phyloP scores from a whole-genome alignment of 2,797 vertebrate genomes.

The Enteromius argenteus region DNA sequence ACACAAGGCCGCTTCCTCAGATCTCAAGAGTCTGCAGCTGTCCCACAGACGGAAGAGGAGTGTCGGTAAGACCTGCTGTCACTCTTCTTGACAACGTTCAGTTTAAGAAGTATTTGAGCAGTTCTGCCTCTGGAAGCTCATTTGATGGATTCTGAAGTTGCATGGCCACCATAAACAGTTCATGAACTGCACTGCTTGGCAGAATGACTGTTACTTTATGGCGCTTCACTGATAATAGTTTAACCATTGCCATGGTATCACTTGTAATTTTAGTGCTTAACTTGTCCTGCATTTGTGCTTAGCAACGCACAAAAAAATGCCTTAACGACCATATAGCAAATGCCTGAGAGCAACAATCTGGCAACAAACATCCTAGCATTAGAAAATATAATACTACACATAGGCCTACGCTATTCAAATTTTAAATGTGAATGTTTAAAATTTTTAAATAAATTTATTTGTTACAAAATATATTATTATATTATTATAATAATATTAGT shows the following conservation, averaged over 20 bases:
- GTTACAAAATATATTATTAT: no score
- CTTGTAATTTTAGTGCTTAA: not conserved
- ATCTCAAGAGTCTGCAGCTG: conserved; percentile 87
- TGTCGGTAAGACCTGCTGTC: conserved; percentile 82
- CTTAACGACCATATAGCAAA: not conserved
- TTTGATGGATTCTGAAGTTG: not conserved
- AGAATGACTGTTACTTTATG: not conserved
- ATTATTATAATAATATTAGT: no score
- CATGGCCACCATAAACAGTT: not conserved
- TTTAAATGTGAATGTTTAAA: not conserved
- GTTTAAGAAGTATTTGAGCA: not conserved
- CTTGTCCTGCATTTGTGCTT: not conserved
- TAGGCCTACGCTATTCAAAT: not conserved
- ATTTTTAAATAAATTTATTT: no score
- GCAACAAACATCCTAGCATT: not conserved
- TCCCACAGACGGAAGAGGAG: conserved; percentile 91
- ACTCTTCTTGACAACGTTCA: not conserved
- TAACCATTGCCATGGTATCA: not conserved
- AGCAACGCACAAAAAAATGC: not conserved
- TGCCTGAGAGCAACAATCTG: not conserved
- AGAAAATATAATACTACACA: not conserved
- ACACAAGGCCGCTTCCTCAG: conserved; percentile 75
- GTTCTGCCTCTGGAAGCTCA: not conserved
- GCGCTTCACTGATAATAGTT: not conserved
- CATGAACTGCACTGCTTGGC: not conserved